Conservation (phyloP, 2,113 vertebrate genomes). For the Corythornis madagascariensis region DNA sequence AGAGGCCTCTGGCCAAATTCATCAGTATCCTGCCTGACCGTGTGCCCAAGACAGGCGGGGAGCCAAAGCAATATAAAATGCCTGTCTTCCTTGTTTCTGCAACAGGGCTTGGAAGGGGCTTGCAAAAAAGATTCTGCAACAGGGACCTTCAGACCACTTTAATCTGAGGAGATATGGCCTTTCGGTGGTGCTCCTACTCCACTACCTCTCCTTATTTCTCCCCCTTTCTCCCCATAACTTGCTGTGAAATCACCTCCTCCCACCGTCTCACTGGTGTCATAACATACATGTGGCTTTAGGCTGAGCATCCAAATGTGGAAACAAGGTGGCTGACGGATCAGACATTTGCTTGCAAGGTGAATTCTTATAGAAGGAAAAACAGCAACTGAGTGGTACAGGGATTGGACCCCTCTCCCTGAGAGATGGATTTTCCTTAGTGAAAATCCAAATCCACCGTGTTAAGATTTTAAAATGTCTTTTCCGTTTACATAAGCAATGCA, state of each 20-base stretch:
- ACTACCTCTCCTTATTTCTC: background rate
- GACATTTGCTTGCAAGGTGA: background rate
- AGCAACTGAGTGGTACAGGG: background rate
- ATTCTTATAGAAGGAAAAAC: background rate
- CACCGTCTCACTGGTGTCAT: slow-evolving; percentile 4
- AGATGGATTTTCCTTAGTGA: background rate
- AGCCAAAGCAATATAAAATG: background rate
- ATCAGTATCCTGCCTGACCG: background rate
- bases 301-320: background rate
- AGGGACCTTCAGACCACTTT: background rate
- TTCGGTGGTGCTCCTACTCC: background rate
- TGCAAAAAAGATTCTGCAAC: background rate
- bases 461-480: background rate
- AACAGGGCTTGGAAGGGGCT: background rate
- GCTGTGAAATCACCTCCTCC: slow-evolving; percentile 34
- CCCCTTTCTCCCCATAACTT: background rate
- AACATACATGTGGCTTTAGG: background rate
- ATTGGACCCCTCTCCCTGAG: background rate
- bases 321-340: background rate
- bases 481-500: background rate
- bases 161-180: background rate
- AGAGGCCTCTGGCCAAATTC: background rate
- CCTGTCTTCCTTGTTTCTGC: background rate
- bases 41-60: background rate
- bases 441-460: background rate